Evolutionary conservation across 2,797 vertebrate species (phyloP).

Genomic region (Labeo calbasu): DNA sequence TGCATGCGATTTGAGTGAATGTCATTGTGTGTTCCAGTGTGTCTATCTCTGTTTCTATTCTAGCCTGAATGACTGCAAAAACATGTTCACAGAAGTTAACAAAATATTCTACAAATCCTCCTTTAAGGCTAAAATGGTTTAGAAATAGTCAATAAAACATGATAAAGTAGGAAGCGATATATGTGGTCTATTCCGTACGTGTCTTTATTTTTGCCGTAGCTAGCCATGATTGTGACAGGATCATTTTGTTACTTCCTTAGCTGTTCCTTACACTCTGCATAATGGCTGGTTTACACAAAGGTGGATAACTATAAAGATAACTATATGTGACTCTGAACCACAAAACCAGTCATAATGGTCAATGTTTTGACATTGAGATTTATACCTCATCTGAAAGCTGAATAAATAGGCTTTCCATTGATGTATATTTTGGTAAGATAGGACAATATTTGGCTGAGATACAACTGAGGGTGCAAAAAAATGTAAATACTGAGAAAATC

Average conservation of each 20-base stretch:
- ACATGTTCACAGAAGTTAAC: background rate
- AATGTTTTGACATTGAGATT: too few species aligned
- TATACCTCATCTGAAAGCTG: too few species aligned
- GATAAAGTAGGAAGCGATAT: background rate
- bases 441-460: too few species aligned
- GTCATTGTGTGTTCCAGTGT: slow-evolving; percentile 17
- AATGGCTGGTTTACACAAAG: too few species aligned
- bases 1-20: slow-evolving; percentile 25
- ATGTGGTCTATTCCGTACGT: background rate
- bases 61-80: background rate
- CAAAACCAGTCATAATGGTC: too few species aligned
- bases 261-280: too few species aligned
- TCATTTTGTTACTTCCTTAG: background rate
- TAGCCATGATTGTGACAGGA: background rate
- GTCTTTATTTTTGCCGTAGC: background rate
- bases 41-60: slow-evolving; percentile 3
- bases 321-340: too few species aligned
- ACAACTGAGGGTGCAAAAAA: too few species aligned
- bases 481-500: too few species aligned
- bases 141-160: background rate
- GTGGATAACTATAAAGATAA: too few species aligned
- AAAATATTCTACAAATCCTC: background rate
- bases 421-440: too few species aligned
- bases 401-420: too few species aligned
- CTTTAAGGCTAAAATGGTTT: background rate